These are phyloP conservation scores for Petrolisthes manimaculis DNA, from an alignment of 2,888 invertebrate species.

Conservation along the genomic window DNA sequence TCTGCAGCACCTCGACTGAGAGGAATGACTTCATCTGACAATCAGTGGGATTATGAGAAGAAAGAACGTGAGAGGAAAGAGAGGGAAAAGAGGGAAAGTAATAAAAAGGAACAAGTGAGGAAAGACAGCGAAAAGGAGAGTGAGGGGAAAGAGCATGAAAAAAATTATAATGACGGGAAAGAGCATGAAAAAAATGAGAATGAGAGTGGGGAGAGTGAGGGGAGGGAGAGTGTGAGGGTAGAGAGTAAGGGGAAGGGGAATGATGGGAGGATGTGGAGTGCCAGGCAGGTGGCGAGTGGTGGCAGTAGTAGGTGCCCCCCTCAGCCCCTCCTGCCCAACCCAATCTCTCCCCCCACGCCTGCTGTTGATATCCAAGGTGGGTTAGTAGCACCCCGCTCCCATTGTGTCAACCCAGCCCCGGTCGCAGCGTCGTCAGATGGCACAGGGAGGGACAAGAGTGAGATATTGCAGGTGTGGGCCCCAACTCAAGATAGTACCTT, in stretches of 20 bases:
- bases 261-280: conserved; percentile 70
- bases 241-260: conserved; percentile 67
- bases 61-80: neutral
- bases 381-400: neutral
- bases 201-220: neutral
- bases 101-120: neutral
- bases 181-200: neutral
- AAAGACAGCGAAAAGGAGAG: neutral
- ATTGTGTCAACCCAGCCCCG: neutral
- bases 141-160: neutral
- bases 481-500: conserved; percentile 24
- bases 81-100: neutral
- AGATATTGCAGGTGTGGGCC: conserved; percentile 35
- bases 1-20: conserved; percentile 52
- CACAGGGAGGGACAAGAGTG: conserved; percentile 13
- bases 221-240: neutral
- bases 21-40: conserved; percentile 74
- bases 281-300: conserved; percentile 2
- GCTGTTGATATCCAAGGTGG: too few relatives aligned
- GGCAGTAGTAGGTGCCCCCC: neutral
- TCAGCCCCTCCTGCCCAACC: neutral
- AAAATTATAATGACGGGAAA: neutral
- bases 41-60: conserved; percentile 72
- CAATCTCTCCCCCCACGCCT: neutral
- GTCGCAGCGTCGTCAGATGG: conserved; percentile 17